These are phyloP conservation scores for Pseudomyrmex pallidus DNA, from an alignment of 1,140 invertebrate genomes.

Conservation along the genomic window DNA sequence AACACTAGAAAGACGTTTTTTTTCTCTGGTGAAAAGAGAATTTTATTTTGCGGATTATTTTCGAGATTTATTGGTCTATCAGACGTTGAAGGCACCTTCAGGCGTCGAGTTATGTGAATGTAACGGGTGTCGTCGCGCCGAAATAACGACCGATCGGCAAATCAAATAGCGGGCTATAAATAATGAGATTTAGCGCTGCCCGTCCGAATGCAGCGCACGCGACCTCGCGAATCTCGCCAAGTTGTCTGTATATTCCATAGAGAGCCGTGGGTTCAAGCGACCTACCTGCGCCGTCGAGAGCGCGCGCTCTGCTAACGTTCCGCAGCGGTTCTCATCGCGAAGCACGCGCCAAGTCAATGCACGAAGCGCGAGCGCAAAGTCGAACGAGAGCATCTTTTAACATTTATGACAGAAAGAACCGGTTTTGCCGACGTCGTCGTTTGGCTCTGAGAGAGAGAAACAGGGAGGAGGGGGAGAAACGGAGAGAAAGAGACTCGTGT, in stretches of 20 bases:
- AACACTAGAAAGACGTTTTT: background rate
- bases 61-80: background rate
- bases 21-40: background rate
- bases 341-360: background rate
- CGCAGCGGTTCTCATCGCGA: slow-evolving; percentile 71
- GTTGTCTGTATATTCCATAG: slow-evolving; percentile 79
- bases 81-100: background rate
- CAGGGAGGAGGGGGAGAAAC: too few relatives aligned
- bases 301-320: slow-evolving; percentile 69
- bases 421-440: background rate
- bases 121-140: slow-evolving; percentile 48
- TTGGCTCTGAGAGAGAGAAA: too few relatives aligned
- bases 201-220: slow-evolving; percentile 77
- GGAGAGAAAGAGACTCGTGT: too few relatives aligned
- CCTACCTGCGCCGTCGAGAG: slow-evolving; percentile 77
- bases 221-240: slow-evolving; percentile 79
- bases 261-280: slow-evolving; percentile 79
- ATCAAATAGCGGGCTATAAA: slow-evolving; percentile 76
- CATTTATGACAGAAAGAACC: background rate
- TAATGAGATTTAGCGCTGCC: slow-evolving; percentile 79
- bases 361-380: background rate
- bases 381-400: background rate
- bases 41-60: background rate
- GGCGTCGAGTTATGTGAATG: slow-evolving; percentile 10
- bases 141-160: slow-evolving; percentile 73